Base-by-base conservation (phyloP, 2,113 vertebrate species). In the Phaethornis superciliosus region DNA sequence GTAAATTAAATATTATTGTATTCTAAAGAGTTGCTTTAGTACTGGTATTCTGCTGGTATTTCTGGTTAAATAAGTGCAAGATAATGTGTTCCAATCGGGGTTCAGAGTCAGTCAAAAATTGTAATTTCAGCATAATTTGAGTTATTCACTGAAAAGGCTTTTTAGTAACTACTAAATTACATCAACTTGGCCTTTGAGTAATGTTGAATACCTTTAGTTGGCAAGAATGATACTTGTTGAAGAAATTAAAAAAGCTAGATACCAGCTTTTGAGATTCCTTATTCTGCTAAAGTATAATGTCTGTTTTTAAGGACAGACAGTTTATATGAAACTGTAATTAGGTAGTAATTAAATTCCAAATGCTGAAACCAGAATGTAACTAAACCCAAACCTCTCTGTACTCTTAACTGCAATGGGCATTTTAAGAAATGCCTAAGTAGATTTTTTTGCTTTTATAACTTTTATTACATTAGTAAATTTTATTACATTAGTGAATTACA, bases 161-260 rank as follows among this genome's bases (percentile, higher is more conserved):
- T 42, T 33, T 76, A 21, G 47, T 59, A 83, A 13, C 33, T 58
- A 0, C 68, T 58, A 7, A 81, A 44, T 33, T 52, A 9, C 40
- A 0, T 16, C 20, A 58, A 26, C 47, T 47, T 40, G 28, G 70
- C 72, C 69, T 64, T 71, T 32, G 0, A 35, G 7, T 23, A 12
- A 2, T n/a, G 26, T 5, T 33, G n/a, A 54, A 30, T 27, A 49
- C 69, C 4, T 10, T 26, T 54, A 56, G 42, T 4, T 91, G 74
- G 22, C 69, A 51, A 37, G 37, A 59, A 30, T 47, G 56, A 15
- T 63, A 0, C 0, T 0, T 51, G 13, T 44, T n/a, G 5, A 44
- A 20, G 20, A 72, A 6, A n/a, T 60, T 58, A 8, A 35, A 56
- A 32, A n/a, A 28, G 26, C 22, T 60, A 5, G 14, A 15, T 46